Evolutionary conservation across 2,113 vertebrate genomes (phyloP), one percentile per base, ranked within the genome.

Genomic region (Hyaena hyaena): DNA sequence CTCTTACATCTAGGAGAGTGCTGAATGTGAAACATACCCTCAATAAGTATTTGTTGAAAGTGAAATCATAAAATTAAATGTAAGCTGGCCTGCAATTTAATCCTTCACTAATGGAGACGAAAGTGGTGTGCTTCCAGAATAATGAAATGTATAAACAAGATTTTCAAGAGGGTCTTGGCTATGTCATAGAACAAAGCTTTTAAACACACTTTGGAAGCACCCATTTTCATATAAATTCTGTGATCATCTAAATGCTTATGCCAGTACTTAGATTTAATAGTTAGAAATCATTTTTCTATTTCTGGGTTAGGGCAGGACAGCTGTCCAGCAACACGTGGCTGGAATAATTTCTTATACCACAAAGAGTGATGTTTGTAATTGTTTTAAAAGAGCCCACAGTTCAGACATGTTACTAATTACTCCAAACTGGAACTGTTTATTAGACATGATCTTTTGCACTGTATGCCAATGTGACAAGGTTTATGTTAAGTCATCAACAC

Each of bases 401-500:
- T 93, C 89, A 85, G 39, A 45, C 31, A 66, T 96, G 92, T 96
- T 39, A 89, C 53, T 82, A 68, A 73, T 43, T 88, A 82, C 68
- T 65, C 19, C 93, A 87, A 63, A 74, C 1, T 55, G 31, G 53
- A 96, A 58, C 6, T 1, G 0, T 65, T 66, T 95, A 82, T 71
- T 71, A 86, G 35, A 48, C 19, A 45, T 12, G 81, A 86, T 66
- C 86, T 93, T 93, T 76, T 94, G 76, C 50, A 53, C 39, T 95
- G 1, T 66, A 58, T 86, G 81, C 66, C 61, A 65, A 4, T 24
- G 53, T 85, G 90, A 91, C 63, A n/a, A 93, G 35, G 63, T n/a
- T 83, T 88, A 77, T 83, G 63, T 85, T 93, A 90, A 77, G 24
- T 39, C 69, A 68, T 19, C 65, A 74, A 35, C 21, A 26, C 9